Conservation (phyloP, 2,888 invertebrate species). For the Ceriagrion tenellum region DNA sequence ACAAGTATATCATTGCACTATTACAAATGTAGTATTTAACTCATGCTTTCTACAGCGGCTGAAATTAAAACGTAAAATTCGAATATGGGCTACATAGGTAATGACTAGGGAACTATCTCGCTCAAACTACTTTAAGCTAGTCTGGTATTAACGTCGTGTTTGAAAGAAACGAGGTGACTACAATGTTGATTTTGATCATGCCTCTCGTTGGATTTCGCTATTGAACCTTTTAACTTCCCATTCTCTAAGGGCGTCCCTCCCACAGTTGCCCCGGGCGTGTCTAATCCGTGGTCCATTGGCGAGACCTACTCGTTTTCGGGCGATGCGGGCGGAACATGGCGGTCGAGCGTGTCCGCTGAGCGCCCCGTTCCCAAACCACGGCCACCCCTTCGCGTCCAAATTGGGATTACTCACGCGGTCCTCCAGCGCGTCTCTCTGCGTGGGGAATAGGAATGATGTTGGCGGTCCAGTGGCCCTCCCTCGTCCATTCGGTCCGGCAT, state of each 20-base stretch:
- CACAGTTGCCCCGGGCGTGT: neutral
- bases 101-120: too few relatives aligned
- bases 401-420: neutral
- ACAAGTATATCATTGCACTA: too few relatives aligned
- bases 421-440: neutral
- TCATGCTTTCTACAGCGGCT: too few relatives aligned
- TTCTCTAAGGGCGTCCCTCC: neutral
- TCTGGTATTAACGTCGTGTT: too few relatives aligned
- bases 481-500: neutral
- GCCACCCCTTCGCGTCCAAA: neutral
- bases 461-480: neutral
- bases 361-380: neutral
- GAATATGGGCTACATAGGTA: too few relatives aligned
- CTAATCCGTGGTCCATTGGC: slow-evolving; percentile 15
- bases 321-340: slow-evolving; percentile 18
- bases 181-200: too few relatives aligned
- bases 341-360: neutral
- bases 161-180: too few relatives aligned
- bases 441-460: neutral
- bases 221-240: neutral
- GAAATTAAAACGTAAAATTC: too few relatives aligned
- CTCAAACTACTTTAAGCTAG: too few relatives aligned
- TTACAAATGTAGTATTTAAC: too few relatives aligned
- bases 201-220: neutral
- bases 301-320: neutral